phyloP scores from a whole-genome alignment of 2,113 vertebrate genomes.

The Hypomesus transpacificus region DNA sequence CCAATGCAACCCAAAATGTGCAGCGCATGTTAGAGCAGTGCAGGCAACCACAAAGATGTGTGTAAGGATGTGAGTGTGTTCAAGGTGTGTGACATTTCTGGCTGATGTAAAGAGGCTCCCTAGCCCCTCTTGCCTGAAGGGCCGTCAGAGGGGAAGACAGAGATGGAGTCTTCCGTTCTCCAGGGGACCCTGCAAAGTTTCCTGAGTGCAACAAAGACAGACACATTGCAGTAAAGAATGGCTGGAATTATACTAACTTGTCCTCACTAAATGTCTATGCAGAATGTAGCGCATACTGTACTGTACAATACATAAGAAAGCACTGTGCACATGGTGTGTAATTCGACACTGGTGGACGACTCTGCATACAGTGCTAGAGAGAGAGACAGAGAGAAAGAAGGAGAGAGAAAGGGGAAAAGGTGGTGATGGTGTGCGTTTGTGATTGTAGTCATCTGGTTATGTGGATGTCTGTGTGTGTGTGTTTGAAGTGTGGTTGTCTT shows the following conservation, averaged over 20 bases:
- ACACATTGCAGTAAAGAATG: constrained; percentile 31
- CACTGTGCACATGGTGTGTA: no score
- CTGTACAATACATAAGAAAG: no score
- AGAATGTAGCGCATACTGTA: not conserved
- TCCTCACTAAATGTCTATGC: not conserved
- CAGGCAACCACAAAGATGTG: constrained; percentile 26
- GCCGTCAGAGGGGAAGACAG: constrained; percentile 62
- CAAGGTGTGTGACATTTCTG: constrained; percentile 67
- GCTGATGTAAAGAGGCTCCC: constrained; percentile 64
- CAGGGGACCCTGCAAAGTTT: constrained; percentile 26
- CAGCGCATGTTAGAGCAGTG: constrained; percentile 29
- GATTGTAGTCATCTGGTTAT: not conserved
- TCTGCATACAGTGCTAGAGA: no score
- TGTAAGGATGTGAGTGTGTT: constrained; percentile 27
- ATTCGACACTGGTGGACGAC: no score
- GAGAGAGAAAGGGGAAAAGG: no score
- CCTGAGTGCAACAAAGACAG: constrained; percentile 51
- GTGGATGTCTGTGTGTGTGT: not conserved
- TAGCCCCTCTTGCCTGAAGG: constrained; percentile 65
- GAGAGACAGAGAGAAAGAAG: no score
- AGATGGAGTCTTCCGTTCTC: constrained; percentile 62
- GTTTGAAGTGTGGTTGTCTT: no score
- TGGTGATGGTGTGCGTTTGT: no score
- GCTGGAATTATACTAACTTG: constrained; percentile 34
- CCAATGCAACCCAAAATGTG: constrained; percentile 39